A percentile compares a stretch with the other conserved stretches of the same genome.
These are phyloP conservation scores for Diadumene lineata DNA, from an alignment of 92 coral and sea anemone genomes.

Conservation along the genomic window DNA sequence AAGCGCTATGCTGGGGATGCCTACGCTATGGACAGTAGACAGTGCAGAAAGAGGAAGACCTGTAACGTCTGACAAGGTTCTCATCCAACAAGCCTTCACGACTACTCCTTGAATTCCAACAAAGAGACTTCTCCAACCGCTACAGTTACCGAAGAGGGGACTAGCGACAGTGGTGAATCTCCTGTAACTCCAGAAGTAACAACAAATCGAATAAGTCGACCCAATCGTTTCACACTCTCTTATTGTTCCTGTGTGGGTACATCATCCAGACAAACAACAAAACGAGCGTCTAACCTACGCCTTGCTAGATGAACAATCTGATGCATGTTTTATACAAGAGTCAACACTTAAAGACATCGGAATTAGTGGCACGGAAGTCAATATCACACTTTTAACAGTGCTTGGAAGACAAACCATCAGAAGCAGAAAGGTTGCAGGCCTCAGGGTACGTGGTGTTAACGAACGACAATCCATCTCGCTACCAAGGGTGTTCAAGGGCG, in stretches of 20 bases:
- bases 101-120: neutral
- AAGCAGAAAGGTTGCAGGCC: constrained; percentile 46
- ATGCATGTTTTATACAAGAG: constrained; percentile 60
- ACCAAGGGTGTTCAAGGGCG: constrained; percentile 41
- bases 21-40: constrained; percentile 46
- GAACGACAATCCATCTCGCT: constrained; percentile 37
- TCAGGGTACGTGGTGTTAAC: constrained; percentile 42
- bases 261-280: constrained; percentile 20
- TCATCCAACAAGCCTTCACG: constrained; percentile 51
- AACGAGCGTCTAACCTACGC: constrained; percentile 42
- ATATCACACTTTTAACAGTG: constrained; percentile 49
- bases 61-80: constrained; percentile 41
- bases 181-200: no score
- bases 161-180: no score
- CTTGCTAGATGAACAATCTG: constrained; percentile 60
- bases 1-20: constrained; percentile 59
- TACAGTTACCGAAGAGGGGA: neutral
- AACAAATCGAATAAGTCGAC: neutral
- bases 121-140: neutral
- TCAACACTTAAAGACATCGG: constrained; percentile 13
- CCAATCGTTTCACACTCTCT: no score
- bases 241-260: constrained; percentile 63
- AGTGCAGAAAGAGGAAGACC: constrained; percentile 13
- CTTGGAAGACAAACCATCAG: constrained; percentile 31
- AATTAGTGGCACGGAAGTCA: constrained; percentile 43